These are phyloP conservation scores for Xestia c-nigrum DNA, from an alignment of 2,888 invertebrate genomes.

Conservation along the genomic window DNA sequence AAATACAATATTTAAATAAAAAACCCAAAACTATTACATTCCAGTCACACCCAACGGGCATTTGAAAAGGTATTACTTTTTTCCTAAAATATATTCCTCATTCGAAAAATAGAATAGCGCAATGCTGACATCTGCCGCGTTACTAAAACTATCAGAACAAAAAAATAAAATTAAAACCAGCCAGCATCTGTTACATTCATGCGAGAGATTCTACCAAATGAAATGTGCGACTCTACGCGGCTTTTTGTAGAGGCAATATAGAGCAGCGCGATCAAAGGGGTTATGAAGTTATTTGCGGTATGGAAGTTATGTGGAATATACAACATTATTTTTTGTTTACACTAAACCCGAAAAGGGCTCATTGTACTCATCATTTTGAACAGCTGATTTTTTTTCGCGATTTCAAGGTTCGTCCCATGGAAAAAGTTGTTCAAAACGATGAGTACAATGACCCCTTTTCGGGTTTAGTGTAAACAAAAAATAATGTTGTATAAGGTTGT, in stretches of 20 bases:
- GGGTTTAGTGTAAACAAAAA: too few species aligned
- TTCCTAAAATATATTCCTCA: background rate
- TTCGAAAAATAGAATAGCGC: background rate
- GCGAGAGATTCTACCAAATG: slow-evolving; percentile 38
- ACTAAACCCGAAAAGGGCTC: too few species aligned
- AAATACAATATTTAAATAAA: background rate
- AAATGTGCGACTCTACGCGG: slow-evolving; percentile 30
- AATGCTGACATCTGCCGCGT: slow-evolving; percentile 28
- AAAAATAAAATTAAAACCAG: slow-evolving; percentile 40
- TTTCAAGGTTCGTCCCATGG: too few species aligned
- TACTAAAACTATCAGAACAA: slow-evolving; percentile 28
- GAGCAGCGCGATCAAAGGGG: slow-evolving; percentile 14
- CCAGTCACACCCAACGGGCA: background rate
- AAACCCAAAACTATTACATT: background rate
- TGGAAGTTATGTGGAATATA: background rate
- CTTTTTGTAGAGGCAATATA: slow-evolving; percentile 50
- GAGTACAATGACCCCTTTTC: too few species aligned
- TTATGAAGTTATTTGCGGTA: slow-evolving; percentile 29
- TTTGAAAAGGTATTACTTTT: too few species aligned
- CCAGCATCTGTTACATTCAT: slow-evolving; percentile 52
- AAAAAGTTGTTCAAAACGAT: too few species aligned
- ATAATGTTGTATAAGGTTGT: background rate
- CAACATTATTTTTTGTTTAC: too few species aligned
- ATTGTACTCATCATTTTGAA: too few species aligned
- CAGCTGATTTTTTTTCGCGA: too few species aligned